Evolutionary conservation across 1,140 invertebrate species (phyloP), one percentile per base, ranked within the genome.

Genomic region (Brachionus sp.): DNA sequence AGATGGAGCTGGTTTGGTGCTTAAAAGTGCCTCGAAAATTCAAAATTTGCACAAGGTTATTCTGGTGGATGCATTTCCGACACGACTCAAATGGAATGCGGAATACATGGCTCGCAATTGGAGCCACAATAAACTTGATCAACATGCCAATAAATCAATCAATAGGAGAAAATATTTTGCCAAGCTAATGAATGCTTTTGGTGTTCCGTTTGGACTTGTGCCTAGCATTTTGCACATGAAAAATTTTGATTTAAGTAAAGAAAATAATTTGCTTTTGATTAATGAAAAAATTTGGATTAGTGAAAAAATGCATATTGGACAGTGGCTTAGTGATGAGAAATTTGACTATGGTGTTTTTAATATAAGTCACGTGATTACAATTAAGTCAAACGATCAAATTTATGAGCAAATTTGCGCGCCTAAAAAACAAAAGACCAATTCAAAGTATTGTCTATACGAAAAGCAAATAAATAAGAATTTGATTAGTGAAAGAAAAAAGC

Each of bases 231-330:
- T 70, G n/a, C 13, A 70, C 4, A 39, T 33, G 1, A 19, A 42
- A 70, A 70, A 23, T 23, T 66, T 66, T 37, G 64, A 66, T 33
- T 70, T 70, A 23, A 2, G 13, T 12, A 70, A 13, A 7, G 35
- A 70, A 37, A 70, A 44, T 16, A 39, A 70, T 70, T 16, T 70
- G 13, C 37, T 70, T 16, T 70, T 37, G 16, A 16, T 70, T 4
- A 70, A 70, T 39, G 66, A 70, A 70, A 70, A 70, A 39, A 23
- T 70, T 70, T 70, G 66, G 66, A 16, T 70, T n/a, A 70, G 66
- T 23, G 66, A 70, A 35, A 39, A 70, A 39, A 16, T 39, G 33
- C 37, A 39, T 39, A 7, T 70, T 0, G 66, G 19, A 16, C 66
- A 70, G 16, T 33, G 37, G n/a, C 7, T 16, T 42, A 13, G n/a